phyloP scores from a whole-genome alignment of 2,888 invertebrate species.

The Oscheius sp. region DNA sequence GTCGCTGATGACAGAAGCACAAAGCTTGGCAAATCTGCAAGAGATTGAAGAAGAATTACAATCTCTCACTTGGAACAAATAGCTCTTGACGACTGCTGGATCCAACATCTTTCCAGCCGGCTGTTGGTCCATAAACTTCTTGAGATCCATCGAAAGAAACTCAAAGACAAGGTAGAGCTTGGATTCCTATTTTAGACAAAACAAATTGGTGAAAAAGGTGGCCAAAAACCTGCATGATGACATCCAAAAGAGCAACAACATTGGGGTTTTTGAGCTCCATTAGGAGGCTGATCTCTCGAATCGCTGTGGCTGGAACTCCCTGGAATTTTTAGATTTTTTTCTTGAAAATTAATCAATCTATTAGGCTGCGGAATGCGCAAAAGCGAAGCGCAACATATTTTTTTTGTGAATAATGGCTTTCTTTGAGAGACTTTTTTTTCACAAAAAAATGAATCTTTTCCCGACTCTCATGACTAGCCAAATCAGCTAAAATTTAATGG shows the following conservation, averaged over 20 bases:
- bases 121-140: conserved; percentile 84
- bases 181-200: conserved; percentile 14
- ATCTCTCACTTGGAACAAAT: conserved; percentile 62
- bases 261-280: conserved; percentile 88
- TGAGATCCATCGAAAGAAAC: conserved; percentile 89
- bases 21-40: conserved; percentile 86
- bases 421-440: too few relatives aligned
- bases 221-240: conserved; percentile 80
- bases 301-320: conserved; percentile 95
- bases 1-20: conserved; percentile 83
- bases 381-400: too few relatives aligned
- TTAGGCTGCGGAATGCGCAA: too few relatives aligned
- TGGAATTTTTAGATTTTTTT: neutral
- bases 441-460: too few relatives aligned
- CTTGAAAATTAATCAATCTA: neutral
- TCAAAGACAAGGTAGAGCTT: conserved; percentile 93
- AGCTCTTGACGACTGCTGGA: conserved; percentile 80
- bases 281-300: conserved; percentile 91
- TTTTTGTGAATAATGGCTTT: too few relatives aligned
- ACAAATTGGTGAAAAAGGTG: too few relatives aligned
- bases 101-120: conserved; percentile 83
- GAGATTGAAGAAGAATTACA: neutral
- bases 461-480: too few relatives aligned
- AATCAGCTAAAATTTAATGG: neutral
- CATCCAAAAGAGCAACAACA: conserved; percentile 87